A percentile compares a stretch with the other conserved stretches of the same genome.
phyloP scores from a whole-genome alignment of 2,797 vertebrate genomes.

The Lepilemur ruficaudatus region DNA sequence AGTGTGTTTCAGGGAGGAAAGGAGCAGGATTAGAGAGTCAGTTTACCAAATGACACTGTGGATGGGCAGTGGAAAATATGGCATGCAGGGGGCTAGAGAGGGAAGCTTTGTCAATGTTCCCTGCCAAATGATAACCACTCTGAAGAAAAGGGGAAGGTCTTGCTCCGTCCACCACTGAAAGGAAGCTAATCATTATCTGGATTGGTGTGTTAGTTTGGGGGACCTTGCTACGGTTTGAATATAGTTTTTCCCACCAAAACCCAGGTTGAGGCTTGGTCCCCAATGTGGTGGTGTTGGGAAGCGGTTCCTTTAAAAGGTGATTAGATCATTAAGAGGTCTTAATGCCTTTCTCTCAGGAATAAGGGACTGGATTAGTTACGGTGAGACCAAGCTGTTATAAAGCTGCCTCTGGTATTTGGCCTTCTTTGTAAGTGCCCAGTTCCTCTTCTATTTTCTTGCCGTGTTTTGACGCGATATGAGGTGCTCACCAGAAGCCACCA shows the following conservation, averaged over 20 bases:
- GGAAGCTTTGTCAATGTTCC: background rate
- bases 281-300: background rate
- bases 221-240: background rate
- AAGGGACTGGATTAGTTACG: background rate
- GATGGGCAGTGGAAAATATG: background rate
- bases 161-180: background rate
- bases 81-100: background rate
- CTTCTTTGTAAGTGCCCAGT: background rate
- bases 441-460: background rate
- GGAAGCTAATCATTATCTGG: background rate
- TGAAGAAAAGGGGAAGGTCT: background rate
- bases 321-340: background rate
- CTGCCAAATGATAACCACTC: background rate
- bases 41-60: background rate
- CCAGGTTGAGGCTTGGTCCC: background rate
- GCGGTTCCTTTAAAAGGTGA: background rate
- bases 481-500: background rate
- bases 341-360: background rate
- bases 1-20: background rate
- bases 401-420: background rate
- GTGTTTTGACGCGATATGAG: background rate
- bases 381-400: background rate
- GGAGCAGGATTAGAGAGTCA: background rate
- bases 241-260: background rate
- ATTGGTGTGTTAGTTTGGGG: background rate